Evolutionary conservation across 2,888 invertebrate genomes (phyloP).

Genomic region (Cabera pusaria): DNA sequence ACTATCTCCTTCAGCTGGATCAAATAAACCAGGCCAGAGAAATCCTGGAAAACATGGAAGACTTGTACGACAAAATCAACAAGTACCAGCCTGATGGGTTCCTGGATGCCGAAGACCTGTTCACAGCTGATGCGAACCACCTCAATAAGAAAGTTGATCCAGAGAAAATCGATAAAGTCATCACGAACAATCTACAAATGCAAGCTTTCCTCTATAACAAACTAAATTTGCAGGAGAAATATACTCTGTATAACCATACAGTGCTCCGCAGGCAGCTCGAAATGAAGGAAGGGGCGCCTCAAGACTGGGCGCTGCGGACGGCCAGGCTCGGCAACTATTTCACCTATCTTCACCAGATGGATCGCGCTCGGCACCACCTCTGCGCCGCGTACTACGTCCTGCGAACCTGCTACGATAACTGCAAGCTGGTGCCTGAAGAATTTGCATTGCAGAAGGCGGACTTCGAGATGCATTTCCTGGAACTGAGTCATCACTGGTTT

Average conservation of each 20-base stretch:
- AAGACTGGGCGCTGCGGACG: slow-evolving; percentile 82
- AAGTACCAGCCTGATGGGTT: slow-evolving; percentile 54
- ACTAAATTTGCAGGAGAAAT: slow-evolving; percentile 75
- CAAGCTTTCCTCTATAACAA: slow-evolving; percentile 84
- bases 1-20: slow-evolving; percentile 79
- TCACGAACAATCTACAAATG: slow-evolving; percentile 85
- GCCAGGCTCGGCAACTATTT: slow-evolving; percentile 81
- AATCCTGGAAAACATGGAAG: slow-evolving; percentile 76
- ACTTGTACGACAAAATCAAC: slow-evolving; percentile 65
- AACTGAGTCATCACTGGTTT: slow-evolving; percentile 84
- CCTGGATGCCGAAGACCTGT: slow-evolving; percentile 82
- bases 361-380: slow-evolving; percentile 85
- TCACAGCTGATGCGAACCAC: slow-evolving; percentile 54
- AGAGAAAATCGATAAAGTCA: slow-evolving; percentile 81
- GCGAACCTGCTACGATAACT: slow-evolving; percentile 79
- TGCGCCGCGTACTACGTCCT: slow-evolving; percentile 84
- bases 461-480: slow-evolving; percentile 72
- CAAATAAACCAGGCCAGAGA: slow-evolving; percentile 70
- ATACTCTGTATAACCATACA: slow-evolving; percentile 80
- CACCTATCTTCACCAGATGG: slow-evolving; percentile 63
- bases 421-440: slow-evolving; percentile 71
- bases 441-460: slow-evolving; percentile 64
- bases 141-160: slow-evolving; percentile 64
- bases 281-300: slow-evolving; percentile 80
- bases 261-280: slow-evolving; percentile 82